phyloP scores from a whole-genome alignment of 2,113 vertebrate species.

The Rhinogobius similis region DNA sequence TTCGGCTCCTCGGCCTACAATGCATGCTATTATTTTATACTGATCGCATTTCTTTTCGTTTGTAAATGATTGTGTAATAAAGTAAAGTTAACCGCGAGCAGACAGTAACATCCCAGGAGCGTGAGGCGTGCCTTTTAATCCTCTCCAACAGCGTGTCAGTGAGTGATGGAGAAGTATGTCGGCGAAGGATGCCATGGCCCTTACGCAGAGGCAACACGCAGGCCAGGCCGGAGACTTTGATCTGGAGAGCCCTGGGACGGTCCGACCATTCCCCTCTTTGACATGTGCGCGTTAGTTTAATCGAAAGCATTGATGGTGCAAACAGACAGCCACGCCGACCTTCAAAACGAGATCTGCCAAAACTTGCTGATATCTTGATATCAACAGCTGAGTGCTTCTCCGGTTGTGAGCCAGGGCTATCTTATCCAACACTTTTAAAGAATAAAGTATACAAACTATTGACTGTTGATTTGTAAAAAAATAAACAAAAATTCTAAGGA shows the following conservation, averaged over 20 bases:
- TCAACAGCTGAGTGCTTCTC: constrained; percentile 6
- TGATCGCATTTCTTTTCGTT: background rate
- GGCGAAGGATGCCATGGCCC: too few species aligned
- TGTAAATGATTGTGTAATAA: constrained; percentile 14
- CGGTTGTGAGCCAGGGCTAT: too few species aligned
- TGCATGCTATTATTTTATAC: background rate
- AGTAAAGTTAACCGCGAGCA: constrained; percentile 22
- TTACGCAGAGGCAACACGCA: constrained; percentile 48
- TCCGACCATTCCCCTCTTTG: background rate
- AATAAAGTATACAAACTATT: too few species aligned
- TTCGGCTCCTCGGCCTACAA: too few species aligned
- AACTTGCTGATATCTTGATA: constrained; percentile 2
- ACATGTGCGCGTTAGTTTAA: constrained; percentile 39
- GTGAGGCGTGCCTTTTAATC: constrained; percentile 36
- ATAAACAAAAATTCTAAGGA: too few species aligned
- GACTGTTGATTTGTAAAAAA: too few species aligned
- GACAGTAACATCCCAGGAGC: constrained; percentile 22
- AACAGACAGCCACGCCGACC: background rate
- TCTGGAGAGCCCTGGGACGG: constrained; percentile 50
- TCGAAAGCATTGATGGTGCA: constrained; percentile 13
- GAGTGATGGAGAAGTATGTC: constrained; percentile 69
- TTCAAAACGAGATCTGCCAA: constrained; percentile 27
- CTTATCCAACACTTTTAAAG: background rate
- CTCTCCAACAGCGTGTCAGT: constrained; percentile 45
- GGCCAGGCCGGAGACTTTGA: constrained; percentile 42